Evolutionary conservation across 2,888 invertebrate genomes (phyloP).

Genomic region (Sicus ferrugineus): DNA sequence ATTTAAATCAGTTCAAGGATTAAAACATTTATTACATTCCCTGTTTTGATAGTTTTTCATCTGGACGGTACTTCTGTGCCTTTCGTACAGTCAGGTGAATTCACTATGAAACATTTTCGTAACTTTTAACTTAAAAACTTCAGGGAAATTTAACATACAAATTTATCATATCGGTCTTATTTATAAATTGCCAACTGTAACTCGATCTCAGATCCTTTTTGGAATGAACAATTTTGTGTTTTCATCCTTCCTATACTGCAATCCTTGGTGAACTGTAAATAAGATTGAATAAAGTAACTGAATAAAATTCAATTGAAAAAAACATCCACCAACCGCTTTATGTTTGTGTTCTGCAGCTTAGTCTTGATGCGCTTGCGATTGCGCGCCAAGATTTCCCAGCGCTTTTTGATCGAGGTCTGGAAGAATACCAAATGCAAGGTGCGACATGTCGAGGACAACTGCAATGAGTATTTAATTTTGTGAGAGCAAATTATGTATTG

Average conservation of each 20-base stretch:
- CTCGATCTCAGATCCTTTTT: too few species aligned
- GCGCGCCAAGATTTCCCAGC: slow-evolving; percentile 60
- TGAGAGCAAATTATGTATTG: too few species aligned
- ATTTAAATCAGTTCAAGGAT: slow-evolving; percentile 41
- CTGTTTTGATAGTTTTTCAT: too few species aligned
- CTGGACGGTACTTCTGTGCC: too few species aligned
- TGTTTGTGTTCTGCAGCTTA: slow-evolving; percentile 48
- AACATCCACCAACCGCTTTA: slow-evolving; percentile 44
- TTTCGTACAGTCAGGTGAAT: too few species aligned
- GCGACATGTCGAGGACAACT: slow-evolving; percentile 57
- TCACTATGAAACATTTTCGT: too few species aligned
- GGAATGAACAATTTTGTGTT: too few species aligned
- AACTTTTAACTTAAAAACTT: too few species aligned
- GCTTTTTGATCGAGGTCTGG: slow-evolving; percentile 54
- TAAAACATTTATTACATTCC: too few species aligned
- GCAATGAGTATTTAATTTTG: not conserved
- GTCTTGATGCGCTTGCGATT: slow-evolving; percentile 57
- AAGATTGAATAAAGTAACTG: slow-evolving; percentile 18
- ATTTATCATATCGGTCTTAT: too few species aligned
- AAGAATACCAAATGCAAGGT: slow-evolving; percentile 56
- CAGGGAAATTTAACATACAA: too few species aligned
- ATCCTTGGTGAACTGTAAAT: slow-evolving; percentile 39
- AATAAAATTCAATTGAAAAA: not conserved
- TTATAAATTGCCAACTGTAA: too few species aligned
- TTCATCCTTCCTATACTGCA: slow-evolving; percentile 30